phyloP scores from a whole-genome alignment of 2,113 vertebrate species.

The Centropristis striata region DNA sequence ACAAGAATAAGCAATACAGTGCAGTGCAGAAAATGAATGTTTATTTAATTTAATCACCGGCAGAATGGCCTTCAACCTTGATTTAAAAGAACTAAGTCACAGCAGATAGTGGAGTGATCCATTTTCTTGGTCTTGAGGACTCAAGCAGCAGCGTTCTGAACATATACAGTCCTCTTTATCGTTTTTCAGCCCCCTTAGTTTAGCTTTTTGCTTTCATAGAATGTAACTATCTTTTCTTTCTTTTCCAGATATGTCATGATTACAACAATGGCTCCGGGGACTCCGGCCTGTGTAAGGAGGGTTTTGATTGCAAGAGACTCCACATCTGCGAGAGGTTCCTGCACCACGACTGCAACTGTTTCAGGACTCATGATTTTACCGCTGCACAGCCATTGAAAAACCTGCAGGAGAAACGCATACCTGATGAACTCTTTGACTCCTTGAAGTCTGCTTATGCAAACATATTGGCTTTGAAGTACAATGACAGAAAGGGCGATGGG shows the following conservation, averaged over 20 bases:
- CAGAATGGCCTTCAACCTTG: too few species aligned
- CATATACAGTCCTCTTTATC: not conserved
- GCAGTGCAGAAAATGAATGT: too few species aligned
- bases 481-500: not conserved
- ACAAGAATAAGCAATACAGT: too few species aligned
- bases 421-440: conserved; percentile 40
- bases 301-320: conserved; percentile 66
- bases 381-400: conserved; percentile 69
- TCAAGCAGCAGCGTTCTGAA: too few species aligned
- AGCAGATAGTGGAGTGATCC: too few species aligned
- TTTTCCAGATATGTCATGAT: conserved; percentile 73
- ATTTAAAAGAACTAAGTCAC: too few species aligned
- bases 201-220: not conserved
- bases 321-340: conserved; percentile 80
- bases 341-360: conserved; percentile 67
- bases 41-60: too few species aligned
- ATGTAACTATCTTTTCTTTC: not conserved
- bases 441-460: conserved; percentile 76
- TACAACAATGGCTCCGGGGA: conserved; percentile 80
- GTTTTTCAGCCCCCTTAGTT: not conserved
- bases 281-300: conserved; percentile 65
- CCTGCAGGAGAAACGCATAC: conserved; percentile 59
- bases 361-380: conserved; percentile 70
- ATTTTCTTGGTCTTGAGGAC: too few species aligned
- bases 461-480: conserved; percentile 57